Evolutionary conservation across 2,888 invertebrate species (phyloP).

Genomic region (Hirtodrosophila histrioides): DNA sequence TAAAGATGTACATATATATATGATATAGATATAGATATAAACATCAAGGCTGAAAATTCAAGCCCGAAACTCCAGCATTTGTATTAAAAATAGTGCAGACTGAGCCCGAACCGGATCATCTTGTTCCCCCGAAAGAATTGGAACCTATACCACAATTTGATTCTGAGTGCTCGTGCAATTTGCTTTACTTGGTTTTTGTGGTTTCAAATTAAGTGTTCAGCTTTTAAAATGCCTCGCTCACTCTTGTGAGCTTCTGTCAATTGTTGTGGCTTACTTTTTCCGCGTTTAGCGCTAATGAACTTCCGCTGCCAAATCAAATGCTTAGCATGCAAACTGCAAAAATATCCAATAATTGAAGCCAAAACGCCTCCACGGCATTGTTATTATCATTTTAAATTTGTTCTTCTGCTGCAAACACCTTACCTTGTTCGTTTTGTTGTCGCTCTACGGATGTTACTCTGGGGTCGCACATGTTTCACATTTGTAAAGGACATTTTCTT

Average conservation of each 20-base stretch:
- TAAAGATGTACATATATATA: too few relatives aligned
- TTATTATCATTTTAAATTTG: conserved; percentile 73
- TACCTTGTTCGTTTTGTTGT: conserved; percentile 17
- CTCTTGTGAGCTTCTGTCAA: conserved; percentile 4
- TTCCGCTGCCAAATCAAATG: conserved; percentile 72
- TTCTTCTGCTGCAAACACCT: conserved; percentile 49
- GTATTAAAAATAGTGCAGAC: too few relatives aligned
- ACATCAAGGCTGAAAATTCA: too few relatives aligned
- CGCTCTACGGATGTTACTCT: conserved; percentile 28
- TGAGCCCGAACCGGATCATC: too few relatives aligned
- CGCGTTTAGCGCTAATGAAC: conserved; percentile 58
- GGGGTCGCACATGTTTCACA: conserved; percentile 69
- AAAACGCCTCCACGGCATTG: conserved; percentile 64
- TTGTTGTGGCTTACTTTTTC: not conserved
- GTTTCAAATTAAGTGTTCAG: conserved; percentile 62
- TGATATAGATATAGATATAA: not conserved
- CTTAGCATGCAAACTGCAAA: conserved; percentile 70
- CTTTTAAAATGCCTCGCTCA: conserved; percentile 18
- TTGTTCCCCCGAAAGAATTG: too few relatives aligned
- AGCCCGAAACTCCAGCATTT: too few relatives aligned
- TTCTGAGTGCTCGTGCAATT: conserved; percentile 18
- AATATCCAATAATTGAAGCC: conserved; percentile 69
- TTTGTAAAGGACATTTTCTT: conserved; percentile 64
- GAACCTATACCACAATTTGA: too few relatives aligned
- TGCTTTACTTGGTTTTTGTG: conserved; percentile 38